Percentiles rank a stretch among this genome's conserved stretches.
Conservation (phyloP, 2,113 vertebrate species). For the Cephalopholis sonnerati region DNA sequence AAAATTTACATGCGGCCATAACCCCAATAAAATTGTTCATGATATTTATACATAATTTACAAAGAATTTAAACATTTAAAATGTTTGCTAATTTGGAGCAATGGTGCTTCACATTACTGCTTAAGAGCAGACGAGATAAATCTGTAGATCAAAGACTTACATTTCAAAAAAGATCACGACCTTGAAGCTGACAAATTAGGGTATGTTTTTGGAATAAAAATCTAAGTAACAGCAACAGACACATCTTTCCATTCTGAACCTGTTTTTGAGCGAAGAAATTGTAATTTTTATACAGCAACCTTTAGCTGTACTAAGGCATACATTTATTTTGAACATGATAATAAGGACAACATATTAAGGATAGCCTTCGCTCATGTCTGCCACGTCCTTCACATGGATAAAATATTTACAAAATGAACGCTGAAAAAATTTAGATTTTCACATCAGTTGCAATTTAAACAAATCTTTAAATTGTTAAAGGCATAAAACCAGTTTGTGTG, state of each 20-base stretch:
- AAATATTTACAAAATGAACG: conserved; percentile 72
- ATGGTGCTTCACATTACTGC: conserved; percentile 39
- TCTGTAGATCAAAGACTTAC: conserved; percentile 53
- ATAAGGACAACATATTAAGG: conserved; percentile 21
- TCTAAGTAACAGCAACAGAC: conserved; percentile 33
- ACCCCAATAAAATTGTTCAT: conserved; percentile 73
- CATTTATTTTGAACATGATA: conserved; percentile 40
- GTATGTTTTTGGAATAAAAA: conserved; percentile 39
- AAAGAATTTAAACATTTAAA: conserved; percentile 64
- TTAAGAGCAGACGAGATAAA: conserved; percentile 40
- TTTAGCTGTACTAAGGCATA: conserved; percentile 59
- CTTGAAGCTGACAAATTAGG: conserved; percentile 45
- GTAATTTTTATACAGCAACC: conserved; percentile 35
- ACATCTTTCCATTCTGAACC: background rate
- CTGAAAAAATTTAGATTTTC: conserved; percentile 7
- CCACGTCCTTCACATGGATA: background rate
- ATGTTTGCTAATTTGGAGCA: conserved; percentile 56
- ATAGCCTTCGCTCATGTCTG: conserved; percentile 20
- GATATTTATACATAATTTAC: conserved; percentile 83
- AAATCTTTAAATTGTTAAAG: conserved; percentile 18
- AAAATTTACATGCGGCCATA: conserved; percentile 83
- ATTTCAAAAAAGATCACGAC: conserved; percentile 35
- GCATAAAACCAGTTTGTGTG: conserved; percentile 13
- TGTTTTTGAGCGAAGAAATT: background rate
- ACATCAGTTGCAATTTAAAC: conserved; percentile 39